These are phyloP conservation scores for Valencia hispanica DNA, from an alignment of 2,797 vertebrate genomes.

Conservation along the genomic window DNA sequence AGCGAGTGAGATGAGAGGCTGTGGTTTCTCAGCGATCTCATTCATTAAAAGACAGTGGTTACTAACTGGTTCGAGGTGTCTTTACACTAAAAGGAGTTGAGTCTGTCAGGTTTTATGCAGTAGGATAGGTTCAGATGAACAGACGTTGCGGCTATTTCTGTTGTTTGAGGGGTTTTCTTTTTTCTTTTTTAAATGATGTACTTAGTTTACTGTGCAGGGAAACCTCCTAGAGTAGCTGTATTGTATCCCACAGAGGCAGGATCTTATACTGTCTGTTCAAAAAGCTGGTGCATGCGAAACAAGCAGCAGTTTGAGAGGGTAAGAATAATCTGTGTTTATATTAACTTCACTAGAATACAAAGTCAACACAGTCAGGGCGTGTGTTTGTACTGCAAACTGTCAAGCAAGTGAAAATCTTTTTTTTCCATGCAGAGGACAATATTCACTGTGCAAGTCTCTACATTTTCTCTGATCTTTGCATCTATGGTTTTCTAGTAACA, in stretches of 20 bases:
- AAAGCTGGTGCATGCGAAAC: conserved; percentile 26
- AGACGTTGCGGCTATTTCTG: conserved; percentile 6
- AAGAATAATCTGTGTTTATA: conserved; percentile 46
- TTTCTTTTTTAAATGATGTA: conserved; percentile 25
- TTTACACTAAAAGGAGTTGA: conserved; percentile 39
- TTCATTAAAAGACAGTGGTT: conserved; percentile 46
- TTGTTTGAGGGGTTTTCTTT: conserved; percentile 6
- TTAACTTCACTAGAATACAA: conserved; percentile 42
- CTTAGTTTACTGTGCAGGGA: conserved; percentile 9
- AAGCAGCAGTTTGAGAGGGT: conserved; percentile 30
- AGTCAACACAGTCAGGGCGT: conserved; percentile 37
- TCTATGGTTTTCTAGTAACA: conserved; percentile 30
- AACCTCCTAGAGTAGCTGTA: conserved; percentile 1
- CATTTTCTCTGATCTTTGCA: conserved; percentile 30
- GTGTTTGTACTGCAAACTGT: conserved; percentile 29
- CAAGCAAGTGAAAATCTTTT: conserved; percentile 25
- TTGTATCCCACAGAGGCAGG: conserved; percentile 30
- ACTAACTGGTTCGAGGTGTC: conserved; percentile 43
- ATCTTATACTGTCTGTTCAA: conserved; percentile 30
- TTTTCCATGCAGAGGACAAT: conserved; percentile 17
- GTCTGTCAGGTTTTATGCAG: conserved; percentile 40
- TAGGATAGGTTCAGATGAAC: conserved; percentile 23
- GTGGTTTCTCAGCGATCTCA: conserved; percentile 33
- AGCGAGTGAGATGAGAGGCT: conserved; percentile 26
- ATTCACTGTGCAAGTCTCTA: background rate